Conservation (phyloP, 2,888 invertebrate species). For the Pterostichus niger region DNA sequence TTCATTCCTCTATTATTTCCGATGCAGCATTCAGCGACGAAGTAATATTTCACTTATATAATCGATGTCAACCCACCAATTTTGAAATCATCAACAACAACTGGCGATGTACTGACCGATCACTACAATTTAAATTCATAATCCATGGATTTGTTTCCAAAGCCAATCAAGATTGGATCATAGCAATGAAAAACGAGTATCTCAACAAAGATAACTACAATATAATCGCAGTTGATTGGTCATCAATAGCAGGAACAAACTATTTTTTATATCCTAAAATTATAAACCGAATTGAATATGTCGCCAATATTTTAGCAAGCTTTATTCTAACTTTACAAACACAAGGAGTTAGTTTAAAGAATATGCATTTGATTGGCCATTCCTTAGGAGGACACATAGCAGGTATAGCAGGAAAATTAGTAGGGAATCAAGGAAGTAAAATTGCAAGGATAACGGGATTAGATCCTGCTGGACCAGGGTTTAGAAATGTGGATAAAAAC, state of each 20-base stretch:
- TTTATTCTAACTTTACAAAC: not conserved
- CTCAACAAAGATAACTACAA: not conserved
- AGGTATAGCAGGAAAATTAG: not conserved
- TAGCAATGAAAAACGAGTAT: not conserved
- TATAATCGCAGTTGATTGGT: not conserved
- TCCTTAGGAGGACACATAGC: not conserved
- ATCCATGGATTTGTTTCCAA: not conserved
- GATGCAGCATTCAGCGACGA: too few relatives aligned
- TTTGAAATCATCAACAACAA: too few relatives aligned
- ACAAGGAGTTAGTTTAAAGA: not conserved
- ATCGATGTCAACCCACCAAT: too few relatives aligned
- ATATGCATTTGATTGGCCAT: not conserved
- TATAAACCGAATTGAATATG: not conserved
- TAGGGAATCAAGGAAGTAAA: not conserved
- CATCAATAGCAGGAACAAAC: not conserved
- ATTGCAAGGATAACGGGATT: not conserved
- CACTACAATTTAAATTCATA: not conserved
- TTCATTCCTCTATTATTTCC: too few relatives aligned
- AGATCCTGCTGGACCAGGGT: not conserved
- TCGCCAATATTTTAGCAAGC: not conserved
- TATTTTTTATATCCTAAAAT: not conserved
- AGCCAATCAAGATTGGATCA: not conserved
- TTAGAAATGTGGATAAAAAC: not conserved
- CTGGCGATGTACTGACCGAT: too few relatives aligned
- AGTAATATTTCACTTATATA: too few relatives aligned